Conservation (phyloP, 1,140 invertebrate species). For the Pogonognathellus flavescens region DNA sequence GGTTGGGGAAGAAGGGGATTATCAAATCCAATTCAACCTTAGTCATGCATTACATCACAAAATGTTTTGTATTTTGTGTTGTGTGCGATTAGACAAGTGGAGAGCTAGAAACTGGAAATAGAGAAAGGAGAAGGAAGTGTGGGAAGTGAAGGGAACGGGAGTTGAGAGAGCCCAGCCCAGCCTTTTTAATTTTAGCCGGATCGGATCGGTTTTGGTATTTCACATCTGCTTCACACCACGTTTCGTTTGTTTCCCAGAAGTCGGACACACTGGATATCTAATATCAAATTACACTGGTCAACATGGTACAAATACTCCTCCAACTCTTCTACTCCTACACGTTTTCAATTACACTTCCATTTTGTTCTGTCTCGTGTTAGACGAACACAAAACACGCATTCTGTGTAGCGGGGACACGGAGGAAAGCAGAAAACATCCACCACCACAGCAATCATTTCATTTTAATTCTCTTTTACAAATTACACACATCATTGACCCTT, state of each 20-base stretch:
- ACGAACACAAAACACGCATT: not conserved
- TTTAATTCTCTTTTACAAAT: conserved; percentile 9
- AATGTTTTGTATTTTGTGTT: not conserved
- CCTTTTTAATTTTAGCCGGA: not conserved
- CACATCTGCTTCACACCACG: not conserved
- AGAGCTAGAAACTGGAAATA: too few relatives aligned
- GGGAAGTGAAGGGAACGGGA: not conserved
- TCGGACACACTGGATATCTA: conserved; percentile 22
- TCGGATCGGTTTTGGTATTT: not conserved
- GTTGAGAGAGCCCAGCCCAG: not conserved
- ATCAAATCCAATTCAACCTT: not conserved
- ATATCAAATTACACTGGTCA: conserved; percentile 43
- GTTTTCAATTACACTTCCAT: conserved; percentile 38
- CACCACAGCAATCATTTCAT: not conserved
- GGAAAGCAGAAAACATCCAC: not conserved
- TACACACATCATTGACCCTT: conserved; percentile 26
- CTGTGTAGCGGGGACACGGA: not conserved
- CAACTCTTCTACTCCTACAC: too few relatives aligned
- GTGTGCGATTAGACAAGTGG: not conserved
- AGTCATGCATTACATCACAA: too few relatives aligned
- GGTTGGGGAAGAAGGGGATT: not conserved
- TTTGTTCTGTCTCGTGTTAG: not conserved
- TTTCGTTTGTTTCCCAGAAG: conserved; percentile 6
- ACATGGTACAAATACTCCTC: not conserved
- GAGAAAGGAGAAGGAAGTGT: too few relatives aligned